Percentiles rank a stretch among this genome's conserved stretches.
Evolutionary conservation across 2,797 vertebrate genomes (phyloP).

Genomic region (Chelmon rostratus): DNA sequence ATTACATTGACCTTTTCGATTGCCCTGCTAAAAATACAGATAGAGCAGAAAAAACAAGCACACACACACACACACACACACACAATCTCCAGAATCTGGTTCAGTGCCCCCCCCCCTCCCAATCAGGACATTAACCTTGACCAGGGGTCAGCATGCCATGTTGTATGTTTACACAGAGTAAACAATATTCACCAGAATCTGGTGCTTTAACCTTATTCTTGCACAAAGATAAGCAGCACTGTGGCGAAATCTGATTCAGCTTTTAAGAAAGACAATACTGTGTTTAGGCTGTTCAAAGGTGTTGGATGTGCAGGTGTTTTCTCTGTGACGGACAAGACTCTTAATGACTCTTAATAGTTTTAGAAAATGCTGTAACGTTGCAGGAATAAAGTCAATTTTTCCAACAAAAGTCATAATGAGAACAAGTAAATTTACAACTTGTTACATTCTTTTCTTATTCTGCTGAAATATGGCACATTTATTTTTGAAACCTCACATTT

Average conservation of each 20-base stretch:
- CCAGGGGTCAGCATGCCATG: constrained; percentile 54
- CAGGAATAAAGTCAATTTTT: neutral
- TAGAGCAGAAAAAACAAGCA: constrained; percentile 3
- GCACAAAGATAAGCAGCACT: neutral
- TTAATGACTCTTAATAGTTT: too few relatives aligned
- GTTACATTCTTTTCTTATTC: too few relatives aligned
- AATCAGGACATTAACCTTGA: constrained; percentile 41
- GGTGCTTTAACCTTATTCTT: constrained; percentile 27
- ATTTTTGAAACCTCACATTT: neutral
- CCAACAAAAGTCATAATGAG: neutral
- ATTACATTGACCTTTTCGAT: constrained; percentile 35
- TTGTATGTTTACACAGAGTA: constrained; percentile 52
- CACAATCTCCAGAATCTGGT: constrained; percentile 35
- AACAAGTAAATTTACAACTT: too few relatives aligned
- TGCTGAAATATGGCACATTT: too few relatives aligned
- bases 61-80: constrained; percentile 20
- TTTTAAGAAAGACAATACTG: neutral
- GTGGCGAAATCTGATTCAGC: neutral
- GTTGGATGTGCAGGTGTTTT: neutral
- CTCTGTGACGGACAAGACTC: neutral
- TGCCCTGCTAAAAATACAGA: constrained; percentile 12
- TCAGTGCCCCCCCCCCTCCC: neutral
- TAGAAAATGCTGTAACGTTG: neutral
- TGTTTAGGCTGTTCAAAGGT: neutral
- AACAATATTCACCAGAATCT: constrained; percentile 29